phyloP scores from a whole-genome alignment of 2,113 vertebrate species.

The Marcusenius ussheri region DNA sequence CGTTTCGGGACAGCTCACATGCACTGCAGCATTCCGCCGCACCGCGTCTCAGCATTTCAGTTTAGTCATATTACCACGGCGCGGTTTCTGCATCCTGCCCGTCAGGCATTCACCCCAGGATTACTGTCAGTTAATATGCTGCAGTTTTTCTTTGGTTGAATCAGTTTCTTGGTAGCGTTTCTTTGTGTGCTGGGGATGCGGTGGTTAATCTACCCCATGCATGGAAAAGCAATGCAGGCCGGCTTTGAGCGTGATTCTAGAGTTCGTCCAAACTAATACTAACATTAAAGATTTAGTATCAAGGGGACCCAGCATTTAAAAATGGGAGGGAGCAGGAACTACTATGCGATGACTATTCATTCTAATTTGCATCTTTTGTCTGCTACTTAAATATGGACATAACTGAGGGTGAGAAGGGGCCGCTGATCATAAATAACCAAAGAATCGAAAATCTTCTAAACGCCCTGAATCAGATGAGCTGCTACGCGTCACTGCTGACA shows the following conservation, averaged over 20 bases:
- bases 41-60: background rate
- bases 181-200: background rate
- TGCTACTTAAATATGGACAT: background rate
- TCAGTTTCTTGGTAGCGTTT: conserved; percentile 7
- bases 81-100: background rate
- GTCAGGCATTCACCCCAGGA: background rate
- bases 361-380: background rate
- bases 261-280: background rate
- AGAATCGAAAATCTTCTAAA: background rate
- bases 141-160: background rate
- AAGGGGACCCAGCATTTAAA: background rate
- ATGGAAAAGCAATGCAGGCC: background rate
- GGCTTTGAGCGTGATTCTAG: background rate
- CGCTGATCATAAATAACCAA: background rate
- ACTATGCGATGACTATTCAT: background rate
- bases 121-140: background rate
- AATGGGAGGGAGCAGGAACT: background rate
- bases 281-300: background rate
- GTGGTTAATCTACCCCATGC: background rate
- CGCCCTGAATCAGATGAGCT: background rate
- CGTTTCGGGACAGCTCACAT: background rate
- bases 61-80: background rate
- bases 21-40: background rate
- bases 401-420: background rate
- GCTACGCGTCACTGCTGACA: background rate